Percentiles rank a stretch among this genome's conserved stretches.
These are phyloP conservation scores for Cyclophora punctaria DNA, from an alignment of 2,888 invertebrate species.

Conservation along the genomic window DNA sequence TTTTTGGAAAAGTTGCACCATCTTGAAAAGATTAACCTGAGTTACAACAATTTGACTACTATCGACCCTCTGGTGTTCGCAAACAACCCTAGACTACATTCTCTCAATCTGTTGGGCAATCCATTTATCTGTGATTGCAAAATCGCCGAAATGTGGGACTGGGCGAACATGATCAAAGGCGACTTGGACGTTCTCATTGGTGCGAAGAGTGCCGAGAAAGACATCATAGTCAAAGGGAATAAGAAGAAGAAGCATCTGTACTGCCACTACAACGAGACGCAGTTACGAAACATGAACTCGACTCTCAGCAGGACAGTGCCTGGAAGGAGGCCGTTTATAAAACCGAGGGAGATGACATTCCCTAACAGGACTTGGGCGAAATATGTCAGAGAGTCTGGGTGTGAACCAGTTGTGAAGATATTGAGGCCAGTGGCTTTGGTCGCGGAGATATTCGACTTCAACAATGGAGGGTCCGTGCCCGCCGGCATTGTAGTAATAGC, in stretches of 20 bases:
- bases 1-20: constrained; percentile 73
- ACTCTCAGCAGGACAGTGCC: constrained; percentile 67
- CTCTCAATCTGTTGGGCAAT: constrained; percentile 79
- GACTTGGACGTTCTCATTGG: constrained; percentile 79
- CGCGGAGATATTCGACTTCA: constrained; percentile 33
- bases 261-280: constrained; percentile 78
- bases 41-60: constrained; percentile 77
- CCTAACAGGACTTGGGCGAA: constrained; percentile 83
- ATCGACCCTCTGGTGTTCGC: constrained; percentile 73
- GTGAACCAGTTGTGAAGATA: constrained; percentile 71
- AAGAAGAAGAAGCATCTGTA: constrained; percentile 79
- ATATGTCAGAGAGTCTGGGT: constrained; percentile 80
- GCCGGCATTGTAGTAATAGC: constrained; percentile 50
- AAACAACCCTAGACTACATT: constrained; percentile 74
- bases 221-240: constrained; percentile 77
- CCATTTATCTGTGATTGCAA: constrained; percentile 82
- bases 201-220: constrained; percentile 77
- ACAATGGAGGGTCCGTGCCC: constrained; percentile 24
- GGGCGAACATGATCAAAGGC: constrained; percentile 79
- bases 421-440: constrained; percentile 57
- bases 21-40: constrained; percentile 77
- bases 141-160: constrained; percentile 82
- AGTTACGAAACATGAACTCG: constrained; percentile 64
- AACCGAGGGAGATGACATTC: constrained; percentile 73
- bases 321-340: constrained; percentile 73